These are phyloP conservation scores for Geotrypetes seraphini DNA, from an alignment of 2,797 vertebrate genomes.

Conservation along the genomic window DNA sequence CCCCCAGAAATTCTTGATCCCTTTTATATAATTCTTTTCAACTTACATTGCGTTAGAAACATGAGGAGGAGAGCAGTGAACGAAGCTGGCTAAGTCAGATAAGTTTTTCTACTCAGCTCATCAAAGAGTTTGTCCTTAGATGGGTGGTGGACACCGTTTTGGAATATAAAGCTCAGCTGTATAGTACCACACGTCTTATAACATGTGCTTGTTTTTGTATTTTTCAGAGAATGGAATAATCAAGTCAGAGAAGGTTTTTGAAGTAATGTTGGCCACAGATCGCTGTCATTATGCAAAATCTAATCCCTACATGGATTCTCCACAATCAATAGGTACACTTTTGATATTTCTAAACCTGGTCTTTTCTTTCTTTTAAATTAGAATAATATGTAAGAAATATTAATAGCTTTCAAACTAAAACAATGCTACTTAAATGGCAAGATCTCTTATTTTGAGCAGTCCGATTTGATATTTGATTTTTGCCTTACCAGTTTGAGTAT, in stretches of 20 bases:
- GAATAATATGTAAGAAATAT: background rate
- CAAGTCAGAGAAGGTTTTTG: conserved; percentile 93
- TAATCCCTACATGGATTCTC: conserved; percentile 98
- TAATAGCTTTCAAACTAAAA: background rate
- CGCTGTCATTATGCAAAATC: conserved; percentile 88
- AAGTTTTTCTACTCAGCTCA: too few species aligned
- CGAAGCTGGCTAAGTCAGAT: too few species aligned
- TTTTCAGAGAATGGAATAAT: conserved; percentile 95
- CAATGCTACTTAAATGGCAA: background rate
- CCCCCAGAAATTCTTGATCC: too few species aligned
- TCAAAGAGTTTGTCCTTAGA: too few species aligned
- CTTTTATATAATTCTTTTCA: too few species aligned
- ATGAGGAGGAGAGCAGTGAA: too few species aligned
- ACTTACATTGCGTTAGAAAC: too few species aligned
- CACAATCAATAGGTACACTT: conserved; percentile 87
- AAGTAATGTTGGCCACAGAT: conserved; percentile 95
- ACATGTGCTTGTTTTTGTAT: background rate
- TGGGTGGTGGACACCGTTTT: too few species aligned
- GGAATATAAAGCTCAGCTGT: too few species aligned
- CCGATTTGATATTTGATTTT: too few species aligned
- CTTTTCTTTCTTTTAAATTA: background rate
- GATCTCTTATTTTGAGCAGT: conserved; percentile 1
- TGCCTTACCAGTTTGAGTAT: too few species aligned
- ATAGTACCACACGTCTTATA: too few species aligned
- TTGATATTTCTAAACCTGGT: conserved; percentile 6